Evolutionary conservation across 2,888 invertebrate species (phyloP).

Genomic region (Sphaerophoria rueppellii): DNA sequence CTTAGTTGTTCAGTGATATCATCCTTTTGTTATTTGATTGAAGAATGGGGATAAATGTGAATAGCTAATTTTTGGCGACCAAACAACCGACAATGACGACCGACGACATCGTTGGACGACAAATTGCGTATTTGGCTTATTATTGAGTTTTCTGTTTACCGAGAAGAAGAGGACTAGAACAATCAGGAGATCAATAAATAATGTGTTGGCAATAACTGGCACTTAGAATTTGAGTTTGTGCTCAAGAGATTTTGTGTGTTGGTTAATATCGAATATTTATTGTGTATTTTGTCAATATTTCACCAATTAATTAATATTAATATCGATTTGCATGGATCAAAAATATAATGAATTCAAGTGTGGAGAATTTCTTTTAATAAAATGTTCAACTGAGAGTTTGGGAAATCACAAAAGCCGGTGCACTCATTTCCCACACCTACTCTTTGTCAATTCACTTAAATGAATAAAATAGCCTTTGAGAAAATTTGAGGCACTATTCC

Average conservation of each 20-base stretch:
- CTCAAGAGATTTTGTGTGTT: neutral
- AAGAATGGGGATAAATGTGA: conserved; percentile 30
- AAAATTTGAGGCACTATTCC: too few species aligned
- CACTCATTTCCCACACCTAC: too few species aligned
- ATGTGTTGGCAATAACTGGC: conserved; percentile 54
- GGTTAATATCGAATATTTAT: conserved; percentile 16
- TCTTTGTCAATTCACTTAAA: too few species aligned
- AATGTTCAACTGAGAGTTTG: too few species aligned
- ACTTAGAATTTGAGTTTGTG: neutral
- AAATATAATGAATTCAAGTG: neutral
- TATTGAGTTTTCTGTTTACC: conserved; percentile 65
- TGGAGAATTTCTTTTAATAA: too few species aligned
- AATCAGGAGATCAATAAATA: conserved; percentile 58
- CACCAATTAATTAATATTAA: neutral
- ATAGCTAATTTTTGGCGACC: conserved; percentile 32
- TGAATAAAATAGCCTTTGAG: too few species aligned
- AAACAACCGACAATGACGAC: neutral
- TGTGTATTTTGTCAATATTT: neutral
- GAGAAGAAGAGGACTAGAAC: conserved; percentile 31
- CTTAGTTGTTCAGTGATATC: neutral
- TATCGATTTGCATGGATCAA: neutral
- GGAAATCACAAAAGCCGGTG: too few species aligned
- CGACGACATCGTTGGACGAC: conserved; percentile 1
- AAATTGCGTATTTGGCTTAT: conserved; percentile 65
- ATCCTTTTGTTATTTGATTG: conserved; percentile 35